Base-by-base conservation (phyloP, 2,113 vertebrate genomes). In the Conger conger region DNA sequence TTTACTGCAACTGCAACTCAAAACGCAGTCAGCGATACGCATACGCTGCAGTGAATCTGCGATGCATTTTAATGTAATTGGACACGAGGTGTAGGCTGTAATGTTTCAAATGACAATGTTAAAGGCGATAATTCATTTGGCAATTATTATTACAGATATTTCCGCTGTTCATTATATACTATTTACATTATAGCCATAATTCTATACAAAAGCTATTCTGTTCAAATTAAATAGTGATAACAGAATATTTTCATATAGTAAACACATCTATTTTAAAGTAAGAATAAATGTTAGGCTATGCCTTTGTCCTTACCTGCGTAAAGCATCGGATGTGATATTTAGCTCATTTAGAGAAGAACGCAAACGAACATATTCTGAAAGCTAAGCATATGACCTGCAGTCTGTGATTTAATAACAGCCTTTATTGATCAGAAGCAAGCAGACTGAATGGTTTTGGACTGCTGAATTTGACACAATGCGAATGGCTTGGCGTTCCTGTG, bases 261-360 rank as follows among this genome's bases (percentile, higher is more conserved):
- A 73, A 4, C 27, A 73, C 68, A 73, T 73, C 9, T 5, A 33
- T 73, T 5, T 33, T 73, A 73, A 73, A 73, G 68, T 73, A 33
- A 63, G 4, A 23, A 73, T 73, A 11, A 33, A 13, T 3, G n/a
- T n/a, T n/a, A n/a, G n/a, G n/a, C 1, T 33, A 73, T 76, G 53
- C 77, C 4, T n/a, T 40, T 57, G 35, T 42, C 76, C 83, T 84
- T 79, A 84, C 83, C 83, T 84, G 53, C 79, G 35, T 33, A 60
- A 68, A 73, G 1, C 68, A 73, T 73, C 68, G 68, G 20, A 33
- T 73, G 27, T 73, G 68, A 33, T 33, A 73, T 73, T 73, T 73
- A 73, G 68, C 68, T 30, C 68, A 73, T 73, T 73, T 73, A 33
- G 68, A 13, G 11, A 73, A 73, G 1, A 5, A 33, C n/a, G 68